These are phyloP conservation scores for Micrastur ruficollis DNA, from an alignment of 2,797 vertebrate species.

Conservation along the genomic window DNA sequence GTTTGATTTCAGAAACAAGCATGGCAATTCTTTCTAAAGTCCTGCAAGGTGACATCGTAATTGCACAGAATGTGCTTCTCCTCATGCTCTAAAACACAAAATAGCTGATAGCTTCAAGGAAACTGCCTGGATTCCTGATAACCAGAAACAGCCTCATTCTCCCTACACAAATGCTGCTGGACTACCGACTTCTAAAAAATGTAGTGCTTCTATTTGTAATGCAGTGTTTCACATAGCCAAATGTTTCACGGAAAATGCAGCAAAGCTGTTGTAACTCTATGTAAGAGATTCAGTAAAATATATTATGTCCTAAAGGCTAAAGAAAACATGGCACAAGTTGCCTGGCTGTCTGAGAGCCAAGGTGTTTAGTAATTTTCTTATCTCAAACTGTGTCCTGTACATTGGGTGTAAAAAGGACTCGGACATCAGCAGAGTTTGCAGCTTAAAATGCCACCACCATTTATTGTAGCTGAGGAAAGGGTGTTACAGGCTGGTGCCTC, in stretches of 20 bases:
- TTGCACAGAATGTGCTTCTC: neutral
- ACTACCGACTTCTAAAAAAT: neutral
- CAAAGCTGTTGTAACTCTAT: neutral
- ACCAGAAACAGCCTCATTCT: neutral
- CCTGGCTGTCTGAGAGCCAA: neutral
- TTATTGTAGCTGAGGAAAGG: neutral
- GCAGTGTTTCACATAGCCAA: neutral
- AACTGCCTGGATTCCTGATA: neutral
- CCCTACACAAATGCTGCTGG: neutral
- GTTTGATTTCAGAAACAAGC: neutral
- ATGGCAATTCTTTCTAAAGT: neutral
- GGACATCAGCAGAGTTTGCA: neutral
- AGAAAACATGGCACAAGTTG: neutral
- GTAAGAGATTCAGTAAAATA: neutral
- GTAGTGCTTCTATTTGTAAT: neutral
- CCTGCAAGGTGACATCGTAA: accelerated
- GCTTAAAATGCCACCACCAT: neutral
- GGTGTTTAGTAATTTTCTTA: neutral
- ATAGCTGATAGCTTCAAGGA: neutral
- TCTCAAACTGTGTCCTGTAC: neutral
- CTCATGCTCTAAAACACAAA: neutral
- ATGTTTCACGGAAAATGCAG: neutral
- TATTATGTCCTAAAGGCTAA: neutral
- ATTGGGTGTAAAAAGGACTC: neutral
- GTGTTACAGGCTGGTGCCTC: accelerated